Percentiles rank a stretch among this genome's conserved stretches.
phyloP scores from a whole-genome alignment of 2,888 invertebrate species.

The Oeneis ivallda region DNA sequence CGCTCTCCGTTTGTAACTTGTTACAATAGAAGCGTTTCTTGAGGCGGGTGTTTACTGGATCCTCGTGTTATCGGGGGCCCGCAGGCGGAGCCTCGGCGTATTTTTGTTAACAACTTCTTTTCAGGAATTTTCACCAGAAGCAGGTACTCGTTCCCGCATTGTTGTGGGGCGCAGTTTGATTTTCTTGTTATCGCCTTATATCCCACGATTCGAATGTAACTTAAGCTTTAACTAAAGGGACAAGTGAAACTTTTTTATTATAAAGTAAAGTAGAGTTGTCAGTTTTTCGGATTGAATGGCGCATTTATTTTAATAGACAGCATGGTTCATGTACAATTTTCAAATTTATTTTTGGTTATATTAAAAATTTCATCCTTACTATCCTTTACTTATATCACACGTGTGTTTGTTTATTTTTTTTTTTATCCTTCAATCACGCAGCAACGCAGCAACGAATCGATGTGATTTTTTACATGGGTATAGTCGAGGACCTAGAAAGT shows the following conservation, averaged over 20 bases:
- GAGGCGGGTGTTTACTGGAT: constrained; percentile 59
- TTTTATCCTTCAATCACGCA: too few relatives aligned
- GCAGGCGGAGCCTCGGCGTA: constrained; percentile 69
- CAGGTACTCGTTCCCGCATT: constrained; percentile 38
- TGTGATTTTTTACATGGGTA: too few relatives aligned
- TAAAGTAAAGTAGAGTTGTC: constrained; percentile 27
- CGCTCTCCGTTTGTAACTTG: constrained; percentile 47
- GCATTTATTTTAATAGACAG: constrained; percentile 1
- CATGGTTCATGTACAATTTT: not conserved
- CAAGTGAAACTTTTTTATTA: constrained; percentile 37
- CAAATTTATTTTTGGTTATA: too few relatives aligned
- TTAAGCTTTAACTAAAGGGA: too few relatives aligned
- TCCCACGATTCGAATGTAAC: constrained; percentile 34
- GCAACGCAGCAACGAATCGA: too few relatives aligned
- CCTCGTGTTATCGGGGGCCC: constrained; percentile 68
- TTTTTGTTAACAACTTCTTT: constrained; percentile 81
- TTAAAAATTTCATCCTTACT: too few relatives aligned
- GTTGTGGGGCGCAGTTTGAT: constrained; percentile 62
- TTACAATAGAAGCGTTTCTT: constrained; percentile 45
- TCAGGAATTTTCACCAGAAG: constrained; percentile 65
- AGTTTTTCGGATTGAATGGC: constrained; percentile 22
- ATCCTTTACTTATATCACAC: too few relatives aligned
- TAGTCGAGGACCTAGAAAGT: too few relatives aligned
- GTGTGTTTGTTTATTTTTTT: too few relatives aligned
- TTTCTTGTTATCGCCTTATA: constrained; percentile 49